Conservation (phyloP, 2,113 vertebrate species). For the Panthera uncia region DNA sequence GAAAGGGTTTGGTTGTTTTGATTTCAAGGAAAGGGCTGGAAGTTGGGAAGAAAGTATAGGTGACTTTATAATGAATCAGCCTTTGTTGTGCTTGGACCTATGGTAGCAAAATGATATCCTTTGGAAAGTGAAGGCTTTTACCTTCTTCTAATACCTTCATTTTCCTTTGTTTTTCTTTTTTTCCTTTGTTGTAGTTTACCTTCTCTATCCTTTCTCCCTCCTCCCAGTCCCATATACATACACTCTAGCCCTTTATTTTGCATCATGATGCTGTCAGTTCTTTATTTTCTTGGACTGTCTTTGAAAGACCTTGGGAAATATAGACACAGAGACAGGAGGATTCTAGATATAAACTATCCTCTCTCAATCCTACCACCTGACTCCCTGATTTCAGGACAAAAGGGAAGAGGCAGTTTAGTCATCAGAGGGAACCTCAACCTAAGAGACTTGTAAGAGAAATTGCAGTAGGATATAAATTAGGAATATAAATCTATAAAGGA, state of each 20-base stretch:
- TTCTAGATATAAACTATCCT: not conserved
- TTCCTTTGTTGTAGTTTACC: not conserved
- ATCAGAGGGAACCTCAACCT: not conserved
- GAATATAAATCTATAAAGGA: too few relatives aligned
- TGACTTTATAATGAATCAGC: not conserved
- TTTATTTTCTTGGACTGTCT: not conserved
- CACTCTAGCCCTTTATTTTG: not conserved
- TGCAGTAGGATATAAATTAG: not conserved
- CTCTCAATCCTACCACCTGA: not conserved
- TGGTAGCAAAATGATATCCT: not conserved
- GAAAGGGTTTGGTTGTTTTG: not conserved
- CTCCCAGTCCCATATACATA: rapidly evolving
- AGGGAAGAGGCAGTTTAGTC: not conserved
- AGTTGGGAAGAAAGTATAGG: not conserved
- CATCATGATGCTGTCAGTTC: not conserved
- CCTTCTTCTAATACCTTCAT: not conserved
- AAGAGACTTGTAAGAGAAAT: not conserved
- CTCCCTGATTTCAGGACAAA: conserved; percentile 2
- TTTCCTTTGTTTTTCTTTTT: not conserved
- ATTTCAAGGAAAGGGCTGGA: not conserved
- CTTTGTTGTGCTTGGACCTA: not conserved
- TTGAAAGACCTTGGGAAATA: not conserved
- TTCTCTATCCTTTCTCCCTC: not conserved
- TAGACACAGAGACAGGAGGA: not conserved
- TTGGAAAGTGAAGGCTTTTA: not conserved